A percentile compares a stretch with the other conserved stretches of the same genome.
Evolutionary conservation across 1,140 invertebrate species (phyloP).

Genomic region (Heliconius hermathena): DNA sequence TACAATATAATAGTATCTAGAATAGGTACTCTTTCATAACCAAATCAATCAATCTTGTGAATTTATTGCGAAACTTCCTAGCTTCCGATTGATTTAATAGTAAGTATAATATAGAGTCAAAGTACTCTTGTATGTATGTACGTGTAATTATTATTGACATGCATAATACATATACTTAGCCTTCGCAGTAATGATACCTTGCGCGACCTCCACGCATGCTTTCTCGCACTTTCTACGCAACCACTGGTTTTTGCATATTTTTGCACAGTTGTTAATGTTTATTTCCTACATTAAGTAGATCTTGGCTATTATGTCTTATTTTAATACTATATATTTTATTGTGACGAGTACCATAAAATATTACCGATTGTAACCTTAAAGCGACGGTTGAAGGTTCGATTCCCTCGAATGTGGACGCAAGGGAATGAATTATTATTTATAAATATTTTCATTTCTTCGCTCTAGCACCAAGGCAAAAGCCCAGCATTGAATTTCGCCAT

Average conservation of each 20-base stretch:
- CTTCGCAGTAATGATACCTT: slow-evolving; percentile 29
- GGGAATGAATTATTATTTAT: too few relatives aligned
- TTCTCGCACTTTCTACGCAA: slow-evolving; percentile 41
- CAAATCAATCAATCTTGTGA: background rate
- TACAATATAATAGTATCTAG: background rate
- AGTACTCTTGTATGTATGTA: background rate
- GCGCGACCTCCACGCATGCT: slow-evolving; percentile 35
- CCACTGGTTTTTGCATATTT: slow-evolving; percentile 38
- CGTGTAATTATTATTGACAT: slow-evolving; percentile 30
- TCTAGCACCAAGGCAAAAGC: too few relatives aligned
- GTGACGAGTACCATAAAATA: too few relatives aligned
- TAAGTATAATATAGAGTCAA: background rate
- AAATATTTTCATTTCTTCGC: too few relatives aligned
- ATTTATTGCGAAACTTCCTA: background rate
- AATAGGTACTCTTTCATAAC: too few relatives aligned
- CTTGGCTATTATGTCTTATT: background rate
- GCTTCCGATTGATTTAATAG: background rate
- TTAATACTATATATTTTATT: background rate
- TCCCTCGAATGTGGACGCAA: too few relatives aligned
- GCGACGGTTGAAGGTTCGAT: too few relatives aligned
- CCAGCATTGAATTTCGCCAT: too few relatives aligned
- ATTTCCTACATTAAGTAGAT: background rate
- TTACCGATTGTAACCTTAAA: too few relatives aligned
- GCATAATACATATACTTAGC: slow-evolving; percentile 33
- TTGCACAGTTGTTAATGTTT: slow-evolving; percentile 19